Percentiles rank a stretch among this genome's conserved stretches.
Conservation (phyloP, 2,113 vertebrate species). For the Apistogramma diplotaenia region DNA sequence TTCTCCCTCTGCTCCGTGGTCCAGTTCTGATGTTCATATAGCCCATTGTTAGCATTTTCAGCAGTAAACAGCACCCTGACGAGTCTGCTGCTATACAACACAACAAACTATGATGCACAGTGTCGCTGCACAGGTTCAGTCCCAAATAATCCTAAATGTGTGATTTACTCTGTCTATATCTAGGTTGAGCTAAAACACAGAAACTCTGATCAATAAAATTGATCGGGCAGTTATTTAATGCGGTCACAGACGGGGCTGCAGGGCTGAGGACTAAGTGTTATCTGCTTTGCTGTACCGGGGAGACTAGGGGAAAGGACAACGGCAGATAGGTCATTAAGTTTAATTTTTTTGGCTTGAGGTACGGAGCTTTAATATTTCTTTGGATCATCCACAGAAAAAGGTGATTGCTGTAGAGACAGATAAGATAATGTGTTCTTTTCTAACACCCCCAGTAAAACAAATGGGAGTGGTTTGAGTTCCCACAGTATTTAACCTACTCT, state of each 20-base stretch:
- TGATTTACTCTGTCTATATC: background rate
- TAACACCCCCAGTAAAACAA: background rate
- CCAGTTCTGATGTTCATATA: too few species aligned
- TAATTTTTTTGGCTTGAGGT: background rate
- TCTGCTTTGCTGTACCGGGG: background rate
- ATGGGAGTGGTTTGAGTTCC: constrained; percentile 37
- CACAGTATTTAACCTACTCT: background rate
- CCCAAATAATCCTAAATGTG: background rate
- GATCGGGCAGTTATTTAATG: background rate
- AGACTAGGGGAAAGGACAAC: background rate
- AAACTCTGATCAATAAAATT: background rate
- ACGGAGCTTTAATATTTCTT: background rate
- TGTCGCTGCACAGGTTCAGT: background rate
- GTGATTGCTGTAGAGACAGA: background rate
- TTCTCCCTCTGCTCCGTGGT: too few species aligned
- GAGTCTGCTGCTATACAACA: too few species aligned
- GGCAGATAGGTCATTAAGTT: background rate
- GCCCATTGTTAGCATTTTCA: too few species aligned
- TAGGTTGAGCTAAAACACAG: background rate
- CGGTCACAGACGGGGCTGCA: background rate
- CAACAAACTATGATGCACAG: background rate
- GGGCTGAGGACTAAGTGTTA: background rate
- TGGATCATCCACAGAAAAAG: background rate
- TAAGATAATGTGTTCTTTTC: constrained; percentile 18
- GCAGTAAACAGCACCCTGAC: too few species aligned